Evolutionary conservation across 1,140 invertebrate species (phyloP), one percentile per base, ranked within the genome.

Genomic region (Ips nitidus): DNA sequence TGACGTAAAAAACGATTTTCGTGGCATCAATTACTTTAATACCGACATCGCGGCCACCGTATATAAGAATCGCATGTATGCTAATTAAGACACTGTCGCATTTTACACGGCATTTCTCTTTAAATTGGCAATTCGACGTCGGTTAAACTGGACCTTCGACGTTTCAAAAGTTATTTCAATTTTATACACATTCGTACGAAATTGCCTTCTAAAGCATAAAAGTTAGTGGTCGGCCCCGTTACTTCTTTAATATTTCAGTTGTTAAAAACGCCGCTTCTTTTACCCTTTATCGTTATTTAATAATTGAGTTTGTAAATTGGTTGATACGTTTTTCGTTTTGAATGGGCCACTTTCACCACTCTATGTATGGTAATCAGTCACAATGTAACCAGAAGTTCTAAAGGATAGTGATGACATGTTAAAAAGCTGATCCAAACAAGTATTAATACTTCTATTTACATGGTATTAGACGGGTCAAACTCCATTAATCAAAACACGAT

Each of bases 81-180:
- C 70, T 66, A 74, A 74, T 74, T 71, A 74, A 72, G 59, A 61
- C 59, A 61, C 59, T 61, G 59, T 59, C 42, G 56, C 65, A 71
- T 70, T 71, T 73, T 50, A 71, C 69, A 53, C 56, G 58, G 66
- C 68, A 66, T 66, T 73, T 42, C 53, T 53, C 22, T 43, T 56
- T 67, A 58, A 68, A 71, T 70, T 73, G 70, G 70, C 56, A 58
- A 57, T 55, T 4, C 52, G n/a, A 67, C 56, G 52, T 45, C 52
- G 39, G 52, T 57, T 58, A 61, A 59, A 67, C 65, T 67, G 64
- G 65, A 45, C 66, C 22, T 65, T 8, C 2, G 52, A 67, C 65
- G 71, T 58, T 63, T 58, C 57, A 41, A 22, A 59, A 62, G 58
- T 70, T 55, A 73, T 73, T 73, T 70, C 63, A 57, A 69, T 69